phyloP scores from a whole-genome alignment of 2,888 invertebrate species.

The Sipunculus nudus region DNA sequence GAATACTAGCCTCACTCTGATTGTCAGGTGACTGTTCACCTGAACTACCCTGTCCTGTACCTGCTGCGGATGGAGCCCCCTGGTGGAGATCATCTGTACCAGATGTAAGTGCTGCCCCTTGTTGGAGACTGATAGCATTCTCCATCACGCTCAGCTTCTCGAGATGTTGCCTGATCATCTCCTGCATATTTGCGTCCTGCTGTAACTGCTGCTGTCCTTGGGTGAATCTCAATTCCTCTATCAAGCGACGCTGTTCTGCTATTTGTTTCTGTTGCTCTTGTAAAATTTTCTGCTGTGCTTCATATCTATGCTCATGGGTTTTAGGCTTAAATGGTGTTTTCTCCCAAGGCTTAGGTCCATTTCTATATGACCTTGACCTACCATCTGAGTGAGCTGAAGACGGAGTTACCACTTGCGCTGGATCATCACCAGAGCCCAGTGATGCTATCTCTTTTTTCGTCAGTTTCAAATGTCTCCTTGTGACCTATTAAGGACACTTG shows the following conservation, averaged over 20 bases:
- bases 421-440: neutral
- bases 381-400: neutral
- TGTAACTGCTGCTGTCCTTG: conserved; percentile 39
- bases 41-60: too few species aligned
- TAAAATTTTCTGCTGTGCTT: conserved; percentile 60
- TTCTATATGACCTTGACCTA: neutral
- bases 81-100: too few species aligned
- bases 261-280: conserved; percentile 59
- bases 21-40: too few species aligned
- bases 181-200: too few species aligned
- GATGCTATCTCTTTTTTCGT: neutral
- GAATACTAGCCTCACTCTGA: too few species aligned
- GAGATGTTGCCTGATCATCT: too few species aligned
- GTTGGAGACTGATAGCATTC: too few species aligned
- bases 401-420: neutral
- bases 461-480: neutral
- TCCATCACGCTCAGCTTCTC: too few species aligned
- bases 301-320: conserved; percentile 56
- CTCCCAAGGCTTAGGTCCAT: conserved; percentile 1
- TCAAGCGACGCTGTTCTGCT: conserved; percentile 44
- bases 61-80: too few species aligned
- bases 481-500: too few species aligned
- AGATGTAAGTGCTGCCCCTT: too few species aligned
- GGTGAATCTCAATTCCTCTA: conserved; percentile 43
- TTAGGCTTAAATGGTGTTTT: conserved; percentile 37